phyloP scores from a whole-genome alignment of 2,113 vertebrate genomes.

The Phocoena sinus region DNA sequence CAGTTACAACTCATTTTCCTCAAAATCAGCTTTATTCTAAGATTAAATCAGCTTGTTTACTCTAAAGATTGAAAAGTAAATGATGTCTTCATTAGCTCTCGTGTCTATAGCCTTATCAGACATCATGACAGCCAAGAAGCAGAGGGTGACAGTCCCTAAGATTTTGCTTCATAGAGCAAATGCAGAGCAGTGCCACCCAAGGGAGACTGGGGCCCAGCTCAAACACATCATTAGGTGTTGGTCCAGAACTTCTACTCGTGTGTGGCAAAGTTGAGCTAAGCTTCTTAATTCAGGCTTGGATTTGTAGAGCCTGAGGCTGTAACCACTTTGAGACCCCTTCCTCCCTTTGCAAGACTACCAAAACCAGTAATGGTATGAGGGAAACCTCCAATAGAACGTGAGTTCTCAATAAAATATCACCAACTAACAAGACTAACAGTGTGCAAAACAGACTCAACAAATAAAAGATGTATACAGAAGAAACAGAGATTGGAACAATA shows the following conservation, averaged over 20 bases:
- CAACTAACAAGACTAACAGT: neutral
- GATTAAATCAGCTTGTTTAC: neutral
- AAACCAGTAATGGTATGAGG: neutral
- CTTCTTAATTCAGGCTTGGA: too few relatives aligned
- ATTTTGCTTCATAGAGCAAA: neutral
- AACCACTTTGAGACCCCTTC: too few relatives aligned
- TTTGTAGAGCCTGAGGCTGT: too few relatives aligned
- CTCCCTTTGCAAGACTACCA: neutral
- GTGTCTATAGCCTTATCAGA: neutral
- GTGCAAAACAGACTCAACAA: neutral
- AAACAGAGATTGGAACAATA: too few relatives aligned
- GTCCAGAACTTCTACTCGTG: neutral
- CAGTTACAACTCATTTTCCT: neutral
- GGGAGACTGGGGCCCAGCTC: neutral
- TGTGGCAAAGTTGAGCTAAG: neutral
- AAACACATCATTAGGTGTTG: neutral
- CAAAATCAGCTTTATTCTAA: neutral
- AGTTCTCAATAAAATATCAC: neutral
- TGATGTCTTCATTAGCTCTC: neutral
- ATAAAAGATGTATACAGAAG: neutral
- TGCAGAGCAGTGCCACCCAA: neutral
- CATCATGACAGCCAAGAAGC: neutral
- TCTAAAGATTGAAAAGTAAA: neutral
- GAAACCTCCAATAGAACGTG: neutral
- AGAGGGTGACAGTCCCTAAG: neutral